Evolutionary conservation across 2,888 invertebrate genomes (phyloP).

Genomic region (Lasioglossum vierecki): DNA sequence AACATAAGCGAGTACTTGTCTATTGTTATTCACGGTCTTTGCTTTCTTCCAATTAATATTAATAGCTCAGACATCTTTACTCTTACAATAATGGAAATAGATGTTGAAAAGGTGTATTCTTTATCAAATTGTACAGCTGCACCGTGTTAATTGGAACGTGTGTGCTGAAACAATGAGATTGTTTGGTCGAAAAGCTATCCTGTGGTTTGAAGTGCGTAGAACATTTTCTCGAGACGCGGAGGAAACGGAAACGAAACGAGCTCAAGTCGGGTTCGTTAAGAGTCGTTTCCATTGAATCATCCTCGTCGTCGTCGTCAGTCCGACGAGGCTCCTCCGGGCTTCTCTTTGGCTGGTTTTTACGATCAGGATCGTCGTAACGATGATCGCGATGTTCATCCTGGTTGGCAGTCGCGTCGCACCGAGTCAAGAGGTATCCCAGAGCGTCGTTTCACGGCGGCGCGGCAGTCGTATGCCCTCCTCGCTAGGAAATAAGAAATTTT

Average conservation of each 20-base stretch:
- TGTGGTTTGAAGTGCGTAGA: too few relatives aligned
- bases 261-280: not conserved
- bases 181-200: too few relatives aligned
- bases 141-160: not conserved
- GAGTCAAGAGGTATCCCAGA: conserved; percentile 17
- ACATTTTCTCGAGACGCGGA: not conserved
- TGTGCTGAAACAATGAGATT: too few relatives aligned
- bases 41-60: too few relatives aligned
- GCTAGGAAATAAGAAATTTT: conserved; percentile 83
- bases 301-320: not conserved
- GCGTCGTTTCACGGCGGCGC: conserved; percentile 21
- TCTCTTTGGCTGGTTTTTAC: not conserved
- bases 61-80: too few relatives aligned
- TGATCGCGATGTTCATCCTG: conserved; percentile 17
- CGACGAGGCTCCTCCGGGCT: not conserved
- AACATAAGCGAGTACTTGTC: too few relatives aligned
- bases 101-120: not conserved
- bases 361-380: conserved; percentile 24
- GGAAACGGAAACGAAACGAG: not conserved
- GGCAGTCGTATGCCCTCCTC: conserved; percentile 68
- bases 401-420: not conserved
- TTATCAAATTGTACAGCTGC: too few relatives aligned
- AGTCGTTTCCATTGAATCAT: not conserved
- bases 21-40: too few relatives aligned
- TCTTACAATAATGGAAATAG: not conserved